phyloP scores from a whole-genome alignment of 2,797 vertebrate species.

The Toxotes lorentzi region DNA sequence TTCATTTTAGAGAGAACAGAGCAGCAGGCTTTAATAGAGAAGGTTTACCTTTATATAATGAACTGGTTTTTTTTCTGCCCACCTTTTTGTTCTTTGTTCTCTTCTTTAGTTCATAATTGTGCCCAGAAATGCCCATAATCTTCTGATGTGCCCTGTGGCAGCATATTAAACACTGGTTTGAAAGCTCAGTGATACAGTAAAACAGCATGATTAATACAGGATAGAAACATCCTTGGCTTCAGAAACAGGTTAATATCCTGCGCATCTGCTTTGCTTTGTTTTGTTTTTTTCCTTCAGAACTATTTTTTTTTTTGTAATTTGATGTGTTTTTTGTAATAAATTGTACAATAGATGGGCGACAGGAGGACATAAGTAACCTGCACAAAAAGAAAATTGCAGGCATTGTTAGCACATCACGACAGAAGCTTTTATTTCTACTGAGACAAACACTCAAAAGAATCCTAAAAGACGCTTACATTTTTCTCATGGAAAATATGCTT shows the following conservation, averaged over 20 bases:
- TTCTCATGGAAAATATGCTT: conserved; percentile 48
- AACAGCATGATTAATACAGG: conserved; percentile 55
- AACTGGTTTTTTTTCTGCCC: conserved; percentile 10
- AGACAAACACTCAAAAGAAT: conserved; percentile 35
- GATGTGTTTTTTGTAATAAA: conserved; percentile 49
- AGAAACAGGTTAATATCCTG: conserved; percentile 47
- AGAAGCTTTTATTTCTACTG: conserved; percentile 35
- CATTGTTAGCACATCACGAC: conserved; percentile 40
- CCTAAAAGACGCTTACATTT: conserved; percentile 4
- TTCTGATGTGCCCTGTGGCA: conserved; percentile 28
- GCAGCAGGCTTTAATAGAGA: conserved; percentile 31
- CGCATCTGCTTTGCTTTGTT: conserved; percentile 55
- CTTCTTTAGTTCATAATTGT: conserved; percentile 40
- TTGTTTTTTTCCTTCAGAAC: conserved; percentile 48
- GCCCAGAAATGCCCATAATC: conserved; percentile 35
- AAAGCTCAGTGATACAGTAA: conserved; percentile 39
- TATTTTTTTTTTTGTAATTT: conserved; percentile 32
- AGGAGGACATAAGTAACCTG: conserved; percentile 40
- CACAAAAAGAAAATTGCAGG: conserved; percentile 20
- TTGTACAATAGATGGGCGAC: conserved; percentile 32
- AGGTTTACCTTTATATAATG: not conserved
- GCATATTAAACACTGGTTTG: conserved; percentile 30
- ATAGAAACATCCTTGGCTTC: conserved; percentile 39
- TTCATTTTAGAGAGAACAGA: conserved; percentile 19
- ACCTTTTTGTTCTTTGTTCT: conserved; percentile 28